A percentile compares a stretch with the other conserved stretches of the same genome.
Conservation (phyloP, 2,113 vertebrate genomes). For the Gadus macrocephalus region DNA sequence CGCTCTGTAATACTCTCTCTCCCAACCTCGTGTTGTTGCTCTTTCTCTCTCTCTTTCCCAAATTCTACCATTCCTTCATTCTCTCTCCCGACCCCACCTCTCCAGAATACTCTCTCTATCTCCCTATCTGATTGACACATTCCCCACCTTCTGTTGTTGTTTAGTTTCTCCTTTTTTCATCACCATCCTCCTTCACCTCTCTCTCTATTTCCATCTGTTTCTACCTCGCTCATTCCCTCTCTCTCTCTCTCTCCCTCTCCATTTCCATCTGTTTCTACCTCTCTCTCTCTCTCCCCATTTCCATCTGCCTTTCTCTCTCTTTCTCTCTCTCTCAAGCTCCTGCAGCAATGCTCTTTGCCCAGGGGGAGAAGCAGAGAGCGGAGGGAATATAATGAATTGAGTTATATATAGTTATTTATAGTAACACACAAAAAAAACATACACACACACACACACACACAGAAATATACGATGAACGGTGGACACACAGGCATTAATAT, state of each 20-base stretch:
- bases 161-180: not conserved
- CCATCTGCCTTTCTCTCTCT: constrained; percentile 13
- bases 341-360: constrained; percentile 56
- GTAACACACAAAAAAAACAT: constrained; percentile 1
- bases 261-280: constrained; percentile 15
- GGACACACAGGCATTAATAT: constrained; percentile 4
- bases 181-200: not conserved
- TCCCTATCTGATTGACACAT: not conserved
- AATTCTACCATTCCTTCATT: not conserved
- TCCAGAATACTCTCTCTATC: no score
- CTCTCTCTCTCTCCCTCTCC: not conserved
- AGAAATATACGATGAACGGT: not conserved
- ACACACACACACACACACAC: constrained; percentile 21
- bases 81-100: not conserved
- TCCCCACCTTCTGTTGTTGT: not conserved
- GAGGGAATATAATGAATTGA: constrained; percentile 10
- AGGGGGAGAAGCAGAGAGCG: constrained; percentile 30
- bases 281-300: constrained; percentile 23
- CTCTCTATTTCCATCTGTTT: not conserved
- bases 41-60: not conserved
- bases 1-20: not conserved
- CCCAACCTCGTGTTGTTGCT: not conserved
- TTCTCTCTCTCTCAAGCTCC: constrained; percentile 36
- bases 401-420: no score
- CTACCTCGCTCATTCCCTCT: not conserved